A percentile compares a stretch with the other conserved stretches of the same genome.
These are phyloP conservation scores for Sabatieria punctata DNA, from an alignment of 2,888 invertebrate genomes.

Conservation along the genomic window DNA sequence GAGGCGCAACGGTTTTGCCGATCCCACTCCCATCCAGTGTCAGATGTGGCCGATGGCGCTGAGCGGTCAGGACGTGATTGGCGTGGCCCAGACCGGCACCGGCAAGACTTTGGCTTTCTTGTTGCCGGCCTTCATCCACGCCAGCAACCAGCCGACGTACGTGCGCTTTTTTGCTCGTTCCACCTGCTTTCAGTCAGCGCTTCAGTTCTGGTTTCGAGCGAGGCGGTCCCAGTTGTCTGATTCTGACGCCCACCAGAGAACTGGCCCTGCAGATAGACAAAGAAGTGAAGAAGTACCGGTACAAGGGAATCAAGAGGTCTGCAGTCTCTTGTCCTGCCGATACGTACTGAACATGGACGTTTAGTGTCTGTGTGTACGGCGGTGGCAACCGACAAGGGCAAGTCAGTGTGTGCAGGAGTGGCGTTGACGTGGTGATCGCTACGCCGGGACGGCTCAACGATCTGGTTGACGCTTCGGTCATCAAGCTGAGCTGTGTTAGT, in stretches of 20 bases:
- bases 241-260: conserved; percentile 82
- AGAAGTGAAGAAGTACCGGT: conserved; percentile 72
- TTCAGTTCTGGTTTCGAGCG: conserved; percentile 11
- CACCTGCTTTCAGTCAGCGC: neutral
- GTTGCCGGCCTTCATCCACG: conserved; percentile 77
- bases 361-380: conserved; percentile 70
- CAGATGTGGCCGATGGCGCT: conserved; percentile 85
- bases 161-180: conserved; percentile 2
- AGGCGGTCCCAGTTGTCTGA: conserved; percentile 61
- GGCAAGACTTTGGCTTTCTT: conserved; percentile 67
- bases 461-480: conserved; percentile 47
- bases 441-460: conserved; percentile 86
- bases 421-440: conserved; percentile 81
- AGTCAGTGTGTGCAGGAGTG: conserved; percentile 51
- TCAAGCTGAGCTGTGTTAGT: conserved; percentile 61
- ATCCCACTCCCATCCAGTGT: conserved; percentile 65
- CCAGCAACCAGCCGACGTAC: conserved; percentile 53
- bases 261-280: conserved; percentile 77
- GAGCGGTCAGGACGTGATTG: conserved; percentile 62
- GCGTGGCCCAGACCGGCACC: conserved; percentile 83
- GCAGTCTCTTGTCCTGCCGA: neutral
- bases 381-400: conserved; percentile 66
- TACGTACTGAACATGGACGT: conserved; percentile 9
- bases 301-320: conserved; percentile 48
- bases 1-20: conserved; percentile 55